phyloP scores from a whole-genome alignment of 2,113 vertebrate species.

The Galeopterus variegatus region DNA sequence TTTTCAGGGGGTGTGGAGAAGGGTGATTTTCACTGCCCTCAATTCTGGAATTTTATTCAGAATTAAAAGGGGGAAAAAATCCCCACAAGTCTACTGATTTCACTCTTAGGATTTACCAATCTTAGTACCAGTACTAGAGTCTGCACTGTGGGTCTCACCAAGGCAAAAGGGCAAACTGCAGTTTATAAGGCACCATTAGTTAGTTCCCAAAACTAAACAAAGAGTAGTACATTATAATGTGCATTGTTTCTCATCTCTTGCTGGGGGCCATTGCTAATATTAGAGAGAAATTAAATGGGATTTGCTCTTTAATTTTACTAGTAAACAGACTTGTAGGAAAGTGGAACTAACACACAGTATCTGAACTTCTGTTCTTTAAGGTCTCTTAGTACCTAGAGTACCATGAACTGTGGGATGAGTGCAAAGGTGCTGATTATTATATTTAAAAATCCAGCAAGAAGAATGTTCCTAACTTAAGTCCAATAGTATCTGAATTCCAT shows the following conservation, averaged over 20 bases:
- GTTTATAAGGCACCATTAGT: background rate
- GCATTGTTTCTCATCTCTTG: background rate
- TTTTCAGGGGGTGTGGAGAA: background rate
- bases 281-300: background rate
- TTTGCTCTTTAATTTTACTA: background rate
- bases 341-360: background rate
- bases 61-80: constrained; percentile 36
- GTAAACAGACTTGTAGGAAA: constrained; percentile 42
- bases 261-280: background rate
- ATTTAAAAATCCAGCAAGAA: background rate
- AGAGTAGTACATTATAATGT: background rate
- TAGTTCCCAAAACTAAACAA: background rate
- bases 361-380: background rate
- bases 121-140: background rate
- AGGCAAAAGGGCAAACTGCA: background rate
- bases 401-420: background rate
- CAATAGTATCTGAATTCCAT: background rate
- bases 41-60: constrained; percentile 52
- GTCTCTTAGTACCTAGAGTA: background rate
- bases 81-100: background rate
- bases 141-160: background rate
- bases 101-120: background rate
- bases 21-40: background rate
- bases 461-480: background rate
- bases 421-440: background rate